A percentile compares a stretch with the other conserved stretches of the same genome.
phyloP scores from a whole-genome alignment of 2,888 invertebrate genomes.

The Rhopalosiphum nymphaeae region DNA sequence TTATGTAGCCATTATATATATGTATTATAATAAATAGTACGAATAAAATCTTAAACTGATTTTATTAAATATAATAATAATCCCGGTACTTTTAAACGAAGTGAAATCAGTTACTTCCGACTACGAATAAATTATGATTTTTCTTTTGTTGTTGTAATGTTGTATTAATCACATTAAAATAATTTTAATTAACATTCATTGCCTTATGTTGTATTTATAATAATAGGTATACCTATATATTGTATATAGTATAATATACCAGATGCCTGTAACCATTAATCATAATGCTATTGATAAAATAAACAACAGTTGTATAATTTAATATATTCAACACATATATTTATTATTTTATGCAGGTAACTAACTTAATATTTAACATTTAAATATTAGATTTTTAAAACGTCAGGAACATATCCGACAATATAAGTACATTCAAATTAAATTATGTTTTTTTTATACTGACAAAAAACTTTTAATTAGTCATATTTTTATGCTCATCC shows the following conservation, averaged over 20 bases:
- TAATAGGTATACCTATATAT: background rate
- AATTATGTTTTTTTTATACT: background rate
- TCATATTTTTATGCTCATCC: background rate
- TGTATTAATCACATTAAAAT: slow-evolving; percentile 35
- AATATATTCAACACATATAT: background rate
- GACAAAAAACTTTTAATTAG: background rate
- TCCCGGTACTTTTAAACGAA: slow-evolving; percentile 23
- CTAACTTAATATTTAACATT: background rate
- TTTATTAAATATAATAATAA: slow-evolving; percentile 16
- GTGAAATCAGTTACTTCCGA: slow-evolving; percentile 41
- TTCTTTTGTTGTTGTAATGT: slow-evolving; percentile 12
- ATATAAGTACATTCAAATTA: background rate
- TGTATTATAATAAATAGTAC: background rate
- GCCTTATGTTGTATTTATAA: background rate
- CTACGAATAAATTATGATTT: background rate
- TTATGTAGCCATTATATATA: background rate
- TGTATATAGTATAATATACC: background rate
- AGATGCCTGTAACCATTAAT: background rate
- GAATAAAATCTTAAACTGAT: slow-evolving; percentile 1
- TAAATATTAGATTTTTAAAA: background rate
- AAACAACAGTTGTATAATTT: background rate
- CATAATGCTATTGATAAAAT: background rate
- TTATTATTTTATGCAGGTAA: background rate
- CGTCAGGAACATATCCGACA: background rate
- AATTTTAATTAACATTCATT: background rate